These are phyloP conservation scores for Sycobia sp. DNA, from an alignment of 1,140 invertebrate species.

Conservation along the genomic window DNA sequence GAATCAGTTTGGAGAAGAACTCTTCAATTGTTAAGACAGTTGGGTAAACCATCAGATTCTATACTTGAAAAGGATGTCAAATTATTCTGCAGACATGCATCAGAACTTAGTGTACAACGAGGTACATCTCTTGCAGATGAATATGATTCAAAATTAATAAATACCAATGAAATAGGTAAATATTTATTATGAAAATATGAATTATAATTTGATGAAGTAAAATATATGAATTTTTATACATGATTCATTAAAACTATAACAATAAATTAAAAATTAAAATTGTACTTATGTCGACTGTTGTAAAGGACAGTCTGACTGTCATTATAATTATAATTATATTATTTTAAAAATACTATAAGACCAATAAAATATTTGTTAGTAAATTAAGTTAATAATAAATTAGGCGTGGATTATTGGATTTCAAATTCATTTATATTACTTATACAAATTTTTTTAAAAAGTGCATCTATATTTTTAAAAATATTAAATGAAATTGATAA, in stretches of 20 bases:
- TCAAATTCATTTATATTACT: neutral
- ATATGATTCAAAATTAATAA: conserved; percentile 68
- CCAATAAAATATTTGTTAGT: too few species aligned
- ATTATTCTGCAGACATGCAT: conserved; percentile 84
- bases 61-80: conserved; percentile 82
- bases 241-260: too few species aligned
- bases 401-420: neutral
- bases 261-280: too few species aligned
- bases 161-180: conserved; percentile 65
- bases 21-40: conserved; percentile 76
- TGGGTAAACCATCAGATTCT: conserved; percentile 73
- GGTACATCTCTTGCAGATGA: conserved; percentile 83
- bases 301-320: too few species aligned
- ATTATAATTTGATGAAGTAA: conserved; percentile 4
- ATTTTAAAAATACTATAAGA: too few species aligned
- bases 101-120: conserved; percentile 77
- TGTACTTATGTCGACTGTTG: too few species aligned
- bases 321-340: too few species aligned
- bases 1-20: conserved; percentile 82
- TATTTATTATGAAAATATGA: too few species aligned
- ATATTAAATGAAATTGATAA: neutral
- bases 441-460: neutral
- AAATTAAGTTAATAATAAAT: neutral
- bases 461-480: neutral
- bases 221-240: too few species aligned